A percentile compares a stretch with the other conserved stretches of the same genome.
Evolutionary conservation across 2,888 invertebrate genomes (phyloP).

Genomic region (Latrodectus elegans): DNA sequence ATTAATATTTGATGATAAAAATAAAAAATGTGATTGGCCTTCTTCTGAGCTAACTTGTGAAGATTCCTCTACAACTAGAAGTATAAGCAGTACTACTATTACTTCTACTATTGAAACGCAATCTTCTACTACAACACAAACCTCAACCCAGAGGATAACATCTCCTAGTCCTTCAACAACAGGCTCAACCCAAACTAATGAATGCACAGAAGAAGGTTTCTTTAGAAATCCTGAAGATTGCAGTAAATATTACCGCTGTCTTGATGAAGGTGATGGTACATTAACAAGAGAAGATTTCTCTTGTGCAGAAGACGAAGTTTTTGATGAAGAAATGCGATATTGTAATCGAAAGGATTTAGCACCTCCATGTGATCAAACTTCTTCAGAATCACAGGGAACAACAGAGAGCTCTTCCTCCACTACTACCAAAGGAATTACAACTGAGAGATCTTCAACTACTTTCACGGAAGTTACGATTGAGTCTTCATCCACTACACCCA

Average conservation of each 20-base stretch:
- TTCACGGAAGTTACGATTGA: background rate
- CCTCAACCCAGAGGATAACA: background rate
- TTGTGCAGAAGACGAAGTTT: constrained; percentile 65
- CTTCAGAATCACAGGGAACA: background rate
- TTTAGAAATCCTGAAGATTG: constrained; percentile 71
- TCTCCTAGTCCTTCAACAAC: background rate
- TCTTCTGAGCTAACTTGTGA: constrained; percentile 84
- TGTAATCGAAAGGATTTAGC: constrained; percentile 59
- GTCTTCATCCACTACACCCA: background rate
- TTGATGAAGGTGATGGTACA: constrained; percentile 59
- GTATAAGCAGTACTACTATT: background rate
- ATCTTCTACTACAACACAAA: constrained; percentile 20
- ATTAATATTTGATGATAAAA: constrained; percentile 81
- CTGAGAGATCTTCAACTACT: background rate
- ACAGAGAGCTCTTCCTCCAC: background rate
- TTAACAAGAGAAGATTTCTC: constrained; percentile 49
- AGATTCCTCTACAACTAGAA: constrained; percentile 41
- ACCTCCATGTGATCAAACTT: constrained; percentile 44
- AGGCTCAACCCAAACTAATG: constrained; percentile 1
- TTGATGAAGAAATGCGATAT: constrained; percentile 64
- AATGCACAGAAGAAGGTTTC: constrained; percentile 71
- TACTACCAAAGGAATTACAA: background rate
- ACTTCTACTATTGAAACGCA: background rate
- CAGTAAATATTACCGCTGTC: constrained; percentile 70
- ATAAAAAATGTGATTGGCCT: constrained; percentile 83